These are phyloP conservation scores for Tetranychus cinnabarinus DNA, from an alignment of 1,140 invertebrate genomes.

Conservation along the genomic window DNA sequence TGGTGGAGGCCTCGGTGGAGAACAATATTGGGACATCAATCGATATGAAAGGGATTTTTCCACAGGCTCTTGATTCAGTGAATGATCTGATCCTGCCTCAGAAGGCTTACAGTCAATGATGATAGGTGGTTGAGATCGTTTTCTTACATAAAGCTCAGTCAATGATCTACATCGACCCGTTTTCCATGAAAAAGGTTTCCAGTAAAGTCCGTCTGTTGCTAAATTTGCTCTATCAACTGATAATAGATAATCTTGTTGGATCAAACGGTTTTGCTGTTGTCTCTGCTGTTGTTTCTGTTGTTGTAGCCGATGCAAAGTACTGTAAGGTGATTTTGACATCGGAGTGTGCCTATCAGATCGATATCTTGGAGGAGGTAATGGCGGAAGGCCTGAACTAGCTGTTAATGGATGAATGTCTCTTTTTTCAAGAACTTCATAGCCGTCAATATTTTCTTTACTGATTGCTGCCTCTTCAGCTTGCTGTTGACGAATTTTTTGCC, in stretches of 20 bases:
- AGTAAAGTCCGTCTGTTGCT: conserved; percentile 1
- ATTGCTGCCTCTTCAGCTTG: background rate
- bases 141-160: conserved; percentile 3
- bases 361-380: background rate
- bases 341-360: background rate
- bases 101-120: too few species aligned
- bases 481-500: background rate
- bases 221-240: background rate
- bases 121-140: background rate
- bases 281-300: too few species aligned
- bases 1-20: background rate
- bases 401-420: background rate
- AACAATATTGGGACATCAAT: background rate
- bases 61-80: background rate
- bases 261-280: too few species aligned
- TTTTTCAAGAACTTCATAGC: too few species aligned
- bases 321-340: background rate
- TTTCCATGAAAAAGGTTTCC: conserved; percentile 7
- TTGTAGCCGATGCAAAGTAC: background rate
- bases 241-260: background rate
- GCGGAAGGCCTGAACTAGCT: background rate
- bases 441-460: background rate
- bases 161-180: conserved; percentile 3
- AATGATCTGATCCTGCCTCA: too few species aligned
- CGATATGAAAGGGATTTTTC: background rate